Conservation (phyloP, 1,140 invertebrate genomes). For the Sarcophaga peregrina region DNA sequence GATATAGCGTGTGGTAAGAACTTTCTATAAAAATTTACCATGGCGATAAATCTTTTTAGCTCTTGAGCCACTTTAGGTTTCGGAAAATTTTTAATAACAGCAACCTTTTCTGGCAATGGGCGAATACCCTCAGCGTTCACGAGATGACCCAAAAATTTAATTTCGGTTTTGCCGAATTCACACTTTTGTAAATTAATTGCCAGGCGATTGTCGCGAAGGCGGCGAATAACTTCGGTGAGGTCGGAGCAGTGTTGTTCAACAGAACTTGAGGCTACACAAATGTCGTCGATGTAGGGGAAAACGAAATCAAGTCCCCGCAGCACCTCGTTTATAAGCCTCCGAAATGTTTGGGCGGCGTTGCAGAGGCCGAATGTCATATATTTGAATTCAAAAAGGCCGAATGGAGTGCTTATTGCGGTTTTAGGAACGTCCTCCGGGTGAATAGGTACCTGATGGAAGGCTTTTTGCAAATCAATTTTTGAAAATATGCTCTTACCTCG, state of each 20-base stretch:
- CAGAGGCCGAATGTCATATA: conserved; percentile 57
- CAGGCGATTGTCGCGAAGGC: neutral
- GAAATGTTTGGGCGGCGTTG: conserved; percentile 66
- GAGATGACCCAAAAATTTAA: neutral
- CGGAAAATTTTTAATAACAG: neutral
- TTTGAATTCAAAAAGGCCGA: neutral
- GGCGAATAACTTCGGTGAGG: neutral
- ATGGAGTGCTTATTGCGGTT: neutral
- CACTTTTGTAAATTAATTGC: neutral
- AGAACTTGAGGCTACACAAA: conserved; percentile 66
- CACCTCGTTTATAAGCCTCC: conserved; percentile 52
- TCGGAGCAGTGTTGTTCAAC: neutral
- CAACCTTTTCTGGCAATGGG: neutral
- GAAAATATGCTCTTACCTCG: conserved; percentile 42
- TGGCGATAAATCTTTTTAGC: conserved; percentile 3
- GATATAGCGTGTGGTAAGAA: neutral
- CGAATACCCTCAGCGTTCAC: neutral
- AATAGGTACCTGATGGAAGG: conserved; percentile 68
- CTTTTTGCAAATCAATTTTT: conserved; percentile 67
- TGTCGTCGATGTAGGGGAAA: conserved; percentile 66
- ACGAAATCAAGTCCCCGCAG: neutral
- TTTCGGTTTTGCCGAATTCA: neutral
- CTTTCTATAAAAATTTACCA: no score
- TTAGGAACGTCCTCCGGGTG: conserved; percentile 48
- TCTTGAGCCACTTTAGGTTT: neutral